Conservation (phyloP, 1,140 invertebrate genomes). For the Drosophila takahashii region DNA sequence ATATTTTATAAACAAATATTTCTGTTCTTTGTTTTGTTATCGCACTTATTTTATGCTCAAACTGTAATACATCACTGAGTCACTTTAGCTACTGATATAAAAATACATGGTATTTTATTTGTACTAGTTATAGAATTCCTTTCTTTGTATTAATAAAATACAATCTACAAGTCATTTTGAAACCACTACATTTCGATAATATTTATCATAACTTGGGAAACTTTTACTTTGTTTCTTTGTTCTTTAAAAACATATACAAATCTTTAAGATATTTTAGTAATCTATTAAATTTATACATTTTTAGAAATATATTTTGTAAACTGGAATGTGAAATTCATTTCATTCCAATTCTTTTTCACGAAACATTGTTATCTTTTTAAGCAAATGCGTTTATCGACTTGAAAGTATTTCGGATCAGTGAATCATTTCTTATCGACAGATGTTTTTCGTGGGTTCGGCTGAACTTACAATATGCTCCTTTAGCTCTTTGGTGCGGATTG, state of each 20-base stretch:
- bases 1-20: background rate
- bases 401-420: background rate
- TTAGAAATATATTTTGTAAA: no score
- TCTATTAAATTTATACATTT: no score
- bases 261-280: background rate
- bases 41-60: background rate
- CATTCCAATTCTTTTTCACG: background rate
- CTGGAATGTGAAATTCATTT: background rate
- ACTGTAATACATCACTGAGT: background rate
- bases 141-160: background rate
- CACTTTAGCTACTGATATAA: background rate
- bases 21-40: background rate
- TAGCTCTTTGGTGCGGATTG: constrained; percentile 89
- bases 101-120: no score
- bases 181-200: background rate
- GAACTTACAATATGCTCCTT: constrained; percentile 90
- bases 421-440: background rate
- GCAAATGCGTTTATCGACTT: background rate
- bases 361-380: no score
- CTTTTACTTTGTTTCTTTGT: background rate
- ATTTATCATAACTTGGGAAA: background rate
- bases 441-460: background rate
- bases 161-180: background rate
- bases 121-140: background rate
- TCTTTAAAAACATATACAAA: background rate